Base-by-base conservation (phyloP, 2,888 invertebrate species). In the Pandemis cinnamomeana region DNA sequence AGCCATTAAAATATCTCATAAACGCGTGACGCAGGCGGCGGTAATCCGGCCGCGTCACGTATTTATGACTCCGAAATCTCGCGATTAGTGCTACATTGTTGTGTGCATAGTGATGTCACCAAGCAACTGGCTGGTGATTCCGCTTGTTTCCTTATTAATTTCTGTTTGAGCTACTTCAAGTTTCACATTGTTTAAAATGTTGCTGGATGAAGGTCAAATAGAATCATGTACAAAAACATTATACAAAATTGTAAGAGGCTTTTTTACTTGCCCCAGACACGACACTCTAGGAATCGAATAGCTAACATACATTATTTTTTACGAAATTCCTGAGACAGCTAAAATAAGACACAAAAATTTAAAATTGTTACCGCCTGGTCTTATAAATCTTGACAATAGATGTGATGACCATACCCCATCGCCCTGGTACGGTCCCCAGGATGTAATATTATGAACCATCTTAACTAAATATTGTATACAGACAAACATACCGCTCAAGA, bases 1-100 rank as follows among this genome's bases (percentile, higher is more conserved):
- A n/a, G n/a, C 44, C 46, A 41, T 61, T 42, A 42, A 66, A 64
- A 27, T 27, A 48, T 64, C 41, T 51, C 72, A 51, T 69, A 72
- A 68, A 68, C 48, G 53, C 67, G 62, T 73, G 72, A 73, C 72
- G 72, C 60, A 67, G 67, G 67, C 36, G 8, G 67, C n/a, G 44
- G 46, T 67, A 67, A 68, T 64, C 58, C 72, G 64, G 48, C 48
- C 44, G 44, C 71, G 72, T 67, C 67, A 68, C 63, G 63, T 64
- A 46, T 64, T 53, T 51, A 51, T 36, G 53, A 53, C 48, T 20
- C 6, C 10, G 44, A 64, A 36, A 20, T n/a, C 48, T 44, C 27
- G 64, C 64, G 46, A 64, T 48, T 64, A 48, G 64, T 3, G 60
- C 6, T 64, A 64, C 46, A 64, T 8, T n/a, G 53, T 15, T 66